A percentile compares a stretch with the other conserved stretches of the same genome.
phyloP scores from a whole-genome alignment of 2,888 invertebrate genomes.

The Himalopsyche anomala region DNA sequence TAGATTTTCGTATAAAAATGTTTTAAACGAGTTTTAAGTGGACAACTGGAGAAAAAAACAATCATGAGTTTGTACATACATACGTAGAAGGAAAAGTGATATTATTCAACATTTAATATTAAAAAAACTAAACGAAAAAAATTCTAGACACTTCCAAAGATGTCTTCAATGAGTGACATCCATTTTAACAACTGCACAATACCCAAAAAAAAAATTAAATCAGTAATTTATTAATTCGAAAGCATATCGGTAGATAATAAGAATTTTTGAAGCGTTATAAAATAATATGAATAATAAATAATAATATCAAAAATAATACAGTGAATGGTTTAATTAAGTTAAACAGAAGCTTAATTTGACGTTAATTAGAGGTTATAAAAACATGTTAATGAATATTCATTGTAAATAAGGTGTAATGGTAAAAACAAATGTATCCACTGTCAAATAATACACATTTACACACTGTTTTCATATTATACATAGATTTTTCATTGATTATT shows the following conservation, averaged over 20 bases:
- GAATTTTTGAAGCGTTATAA: constrained; percentile 51
- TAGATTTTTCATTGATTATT: constrained; percentile 27
- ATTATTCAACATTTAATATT: constrained; percentile 26
- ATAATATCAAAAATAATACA: not conserved
- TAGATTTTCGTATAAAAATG: constrained; percentile 25
- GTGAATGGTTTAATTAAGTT: constrained; percentile 14
- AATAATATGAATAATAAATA: constrained; percentile 35
- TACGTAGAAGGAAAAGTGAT: constrained; percentile 5
- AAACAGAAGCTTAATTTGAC: constrained; percentile 25
- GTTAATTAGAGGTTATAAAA: constrained; percentile 32
- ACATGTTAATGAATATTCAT: constrained; percentile 47
- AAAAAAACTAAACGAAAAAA: constrained; percentile 19
- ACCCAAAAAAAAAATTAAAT: constrained; percentile 46
- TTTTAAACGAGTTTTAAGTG: constrained; percentile 10
- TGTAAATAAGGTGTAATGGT: constrained; percentile 44
- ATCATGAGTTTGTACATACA: not conserved
- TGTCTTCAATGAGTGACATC: constrained; percentile 5
- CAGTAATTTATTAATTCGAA: constrained; percentile 59
- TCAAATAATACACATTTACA: constrained; percentile 26
- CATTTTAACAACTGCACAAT: constrained; percentile 35
- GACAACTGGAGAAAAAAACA: constrained; percentile 6
- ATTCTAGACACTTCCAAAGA: constrained; percentile 30
- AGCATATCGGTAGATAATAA: constrained; percentile 64
- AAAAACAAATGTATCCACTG: constrained; percentile 27
- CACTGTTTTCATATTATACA: constrained; percentile 20